Evolutionary conservation across 1,140 invertebrate species (phyloP).

Genomic region (Homarus americanus): DNA sequence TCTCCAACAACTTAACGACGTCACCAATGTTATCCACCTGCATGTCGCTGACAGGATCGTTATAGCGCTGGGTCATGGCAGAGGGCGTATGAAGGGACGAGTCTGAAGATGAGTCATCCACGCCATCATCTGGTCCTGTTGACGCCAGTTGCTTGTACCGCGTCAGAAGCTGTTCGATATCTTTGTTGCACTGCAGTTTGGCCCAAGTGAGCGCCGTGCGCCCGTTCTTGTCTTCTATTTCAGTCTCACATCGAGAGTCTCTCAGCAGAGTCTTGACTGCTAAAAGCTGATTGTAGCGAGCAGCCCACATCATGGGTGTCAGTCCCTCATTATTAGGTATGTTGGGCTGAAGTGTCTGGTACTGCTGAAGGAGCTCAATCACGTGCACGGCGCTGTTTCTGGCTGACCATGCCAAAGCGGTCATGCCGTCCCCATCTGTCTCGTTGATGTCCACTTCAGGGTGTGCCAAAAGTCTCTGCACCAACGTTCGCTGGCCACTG

Average conservation of each 20-base stretch:
- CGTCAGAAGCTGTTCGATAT: slow-evolving; percentile 56
- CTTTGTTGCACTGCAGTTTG: slow-evolving; percentile 45
- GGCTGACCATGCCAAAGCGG: slow-evolving; percentile 66
- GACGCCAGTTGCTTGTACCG: slow-evolving; percentile 48
- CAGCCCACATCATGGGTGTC: slow-evolving; percentile 74
- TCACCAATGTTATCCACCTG: slow-evolving; percentile 70
- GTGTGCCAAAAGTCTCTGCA: slow-evolving; percentile 64
- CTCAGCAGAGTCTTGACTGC: slow-evolving; percentile 72
- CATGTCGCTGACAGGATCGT: slow-evolving; percentile 51
- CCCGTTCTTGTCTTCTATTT: slow-evolving; percentile 53
- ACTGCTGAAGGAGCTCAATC: slow-evolving; percentile 72
- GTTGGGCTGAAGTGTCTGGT: slow-evolving; percentile 63
- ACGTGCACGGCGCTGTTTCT: slow-evolving; percentile 65
- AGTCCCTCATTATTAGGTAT: slow-evolving; percentile 60
- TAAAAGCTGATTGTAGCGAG: slow-evolving; percentile 67
- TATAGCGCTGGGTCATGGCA: slow-evolving; percentile 43
- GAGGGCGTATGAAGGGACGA: slow-evolving; percentile 53
- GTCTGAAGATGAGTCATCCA: slow-evolving; percentile 45
- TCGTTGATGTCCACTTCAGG: slow-evolving; percentile 74
- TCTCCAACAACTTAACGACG: slow-evolving; percentile 70
- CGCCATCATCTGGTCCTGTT: slow-evolving; percentile 2
- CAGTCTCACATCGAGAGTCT: slow-evolving; percentile 57
- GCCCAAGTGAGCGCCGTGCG: slow-evolving; percentile 71
- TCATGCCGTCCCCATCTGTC: slow-evolving; percentile 64
- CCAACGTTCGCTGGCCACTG: slow-evolving; percentile 58